A percentile compares a stretch with the other conserved stretches of the same genome.
These are phyloP conservation scores for Euura saliciscinereae DNA, from an alignment of 1,140 invertebrate species.

Conservation along the genomic window DNA sequence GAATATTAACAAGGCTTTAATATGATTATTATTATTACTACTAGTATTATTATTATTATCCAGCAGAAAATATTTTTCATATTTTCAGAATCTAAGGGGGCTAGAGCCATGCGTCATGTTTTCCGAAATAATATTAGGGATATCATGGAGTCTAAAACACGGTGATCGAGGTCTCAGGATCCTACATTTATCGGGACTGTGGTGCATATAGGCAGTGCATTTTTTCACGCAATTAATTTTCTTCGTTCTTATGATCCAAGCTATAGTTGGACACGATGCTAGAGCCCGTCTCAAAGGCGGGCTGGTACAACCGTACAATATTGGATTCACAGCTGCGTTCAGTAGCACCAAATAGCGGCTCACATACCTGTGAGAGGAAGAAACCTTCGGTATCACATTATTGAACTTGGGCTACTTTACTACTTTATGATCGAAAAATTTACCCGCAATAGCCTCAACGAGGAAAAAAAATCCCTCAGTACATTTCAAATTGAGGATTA, in stretches of 20 bases:
- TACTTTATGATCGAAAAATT: not conserved
- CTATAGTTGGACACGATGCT: constrained; percentile 51
- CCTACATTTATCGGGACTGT: constrained; percentile 9
- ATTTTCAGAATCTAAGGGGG: too few relatives aligned
- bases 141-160: constrained; percentile 24
- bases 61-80: too few relatives aligned
- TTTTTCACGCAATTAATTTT: constrained; percentile 19
- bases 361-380: constrained; percentile 57
- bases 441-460: not conserved
- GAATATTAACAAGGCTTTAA: too few relatives aligned
- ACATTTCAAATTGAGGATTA: not conserved
- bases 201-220: constrained; percentile 10
- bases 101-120: not conserved
- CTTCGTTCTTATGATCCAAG: constrained; percentile 35
- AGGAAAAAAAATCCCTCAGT: constrained; percentile 12
- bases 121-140: constrained; percentile 25
- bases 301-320: constrained; percentile 77
- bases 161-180: constrained; percentile 33
- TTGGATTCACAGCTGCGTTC: constrained; percentile 75
- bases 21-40: too few relatives aligned
- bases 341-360: constrained; percentile 72
- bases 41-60: too few relatives aligned
- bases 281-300: constrained; percentile 70
- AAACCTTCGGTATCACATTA: constrained; percentile 18
- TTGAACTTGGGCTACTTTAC: constrained; percentile 30